A percentile compares a stretch with the other conserved stretches of the same genome.
Conservation (phyloP, 1,140 invertebrate genomes). For the Drosophila saltans region DNA sequence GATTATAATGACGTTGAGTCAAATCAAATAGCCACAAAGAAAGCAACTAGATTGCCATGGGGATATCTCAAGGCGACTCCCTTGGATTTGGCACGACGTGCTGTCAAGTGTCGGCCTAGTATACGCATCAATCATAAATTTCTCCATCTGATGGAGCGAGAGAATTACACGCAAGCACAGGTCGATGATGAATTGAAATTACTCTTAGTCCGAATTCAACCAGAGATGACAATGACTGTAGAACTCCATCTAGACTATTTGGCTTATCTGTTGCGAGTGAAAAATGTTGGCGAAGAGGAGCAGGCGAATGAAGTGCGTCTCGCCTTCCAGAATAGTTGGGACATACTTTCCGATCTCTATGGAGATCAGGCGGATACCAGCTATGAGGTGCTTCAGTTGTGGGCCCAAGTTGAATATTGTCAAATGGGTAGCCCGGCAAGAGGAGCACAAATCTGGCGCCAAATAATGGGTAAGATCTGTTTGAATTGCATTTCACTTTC, state of each 20-base stretch:
- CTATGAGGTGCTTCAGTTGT: constrained; percentile 76
- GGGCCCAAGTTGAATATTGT: constrained; percentile 74
- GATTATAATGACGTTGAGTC: neutral
- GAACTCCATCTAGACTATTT: constrained; percentile 62
- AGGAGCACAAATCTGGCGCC: constrained; percentile 62
- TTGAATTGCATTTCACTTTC: neutral
- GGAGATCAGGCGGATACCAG: constrained; percentile 70
- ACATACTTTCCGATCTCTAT: constrained; percentile 60
- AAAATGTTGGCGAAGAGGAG: neutral
- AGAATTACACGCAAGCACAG: neutral
- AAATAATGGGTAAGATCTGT: constrained; percentile 62
- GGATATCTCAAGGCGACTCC: constrained; percentile 31
- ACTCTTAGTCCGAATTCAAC: constrained; percentile 20
- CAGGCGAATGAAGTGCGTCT: constrained; percentile 50
- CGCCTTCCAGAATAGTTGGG: constrained; percentile 64
- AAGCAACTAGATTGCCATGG: constrained; percentile 11
- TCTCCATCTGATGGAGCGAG: constrained; percentile 45
- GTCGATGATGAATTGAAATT: constrained; percentile 28
- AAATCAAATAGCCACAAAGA: neutral
- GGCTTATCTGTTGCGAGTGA: constrained; percentile 53
- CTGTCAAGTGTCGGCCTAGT: constrained; percentile 15
- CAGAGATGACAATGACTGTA: constrained; percentile 32
- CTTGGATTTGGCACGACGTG: constrained; percentile 43
- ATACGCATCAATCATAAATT: constrained; percentile 43
- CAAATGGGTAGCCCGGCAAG: constrained; percentile 37